Percentiles rank a stretch among this genome's conserved stretches.
These are phyloP conservation scores for Ceuthmochares aereus DNA, from an alignment of 2,113 vertebrate species.

Conservation along the genomic window DNA sequence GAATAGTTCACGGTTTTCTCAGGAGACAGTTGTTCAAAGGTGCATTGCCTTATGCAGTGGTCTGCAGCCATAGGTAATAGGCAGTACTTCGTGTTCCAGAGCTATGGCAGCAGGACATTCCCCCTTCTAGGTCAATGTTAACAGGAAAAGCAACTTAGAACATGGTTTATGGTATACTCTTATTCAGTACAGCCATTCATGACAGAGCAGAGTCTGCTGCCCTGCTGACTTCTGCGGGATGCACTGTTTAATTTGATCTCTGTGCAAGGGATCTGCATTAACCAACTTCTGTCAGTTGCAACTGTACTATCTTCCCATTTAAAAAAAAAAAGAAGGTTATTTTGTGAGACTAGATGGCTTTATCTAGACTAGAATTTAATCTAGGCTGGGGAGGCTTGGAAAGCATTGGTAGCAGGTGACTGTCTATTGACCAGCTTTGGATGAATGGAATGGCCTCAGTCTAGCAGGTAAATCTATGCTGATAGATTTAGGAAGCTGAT, in stretches of 20 bases:
- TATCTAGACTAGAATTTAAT: background rate
- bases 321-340: background rate
- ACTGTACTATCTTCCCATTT: background rate
- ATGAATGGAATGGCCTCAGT: background rate
- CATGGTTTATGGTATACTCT: background rate
- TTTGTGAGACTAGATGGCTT: background rate
- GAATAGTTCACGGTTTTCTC: background rate
- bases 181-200: background rate
- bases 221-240: background rate
- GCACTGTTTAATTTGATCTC: background rate
- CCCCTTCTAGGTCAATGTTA: background rate
- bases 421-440: background rate
- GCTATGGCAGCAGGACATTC: background rate
- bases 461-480: background rate
- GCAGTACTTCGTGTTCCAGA: background rate
- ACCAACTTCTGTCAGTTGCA: background rate
- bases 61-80: background rate
- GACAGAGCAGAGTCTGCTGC: background rate
- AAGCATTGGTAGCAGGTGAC: background rate
- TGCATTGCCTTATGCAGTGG: background rate
- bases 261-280: background rate
- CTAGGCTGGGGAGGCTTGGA: background rate
- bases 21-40: background rate
- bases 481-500: fast-evolving
- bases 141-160: background rate